Evolutionary conservation across 2,113 vertebrate species (phyloP).

Genomic region (Saccopteryx leptura): DNA sequence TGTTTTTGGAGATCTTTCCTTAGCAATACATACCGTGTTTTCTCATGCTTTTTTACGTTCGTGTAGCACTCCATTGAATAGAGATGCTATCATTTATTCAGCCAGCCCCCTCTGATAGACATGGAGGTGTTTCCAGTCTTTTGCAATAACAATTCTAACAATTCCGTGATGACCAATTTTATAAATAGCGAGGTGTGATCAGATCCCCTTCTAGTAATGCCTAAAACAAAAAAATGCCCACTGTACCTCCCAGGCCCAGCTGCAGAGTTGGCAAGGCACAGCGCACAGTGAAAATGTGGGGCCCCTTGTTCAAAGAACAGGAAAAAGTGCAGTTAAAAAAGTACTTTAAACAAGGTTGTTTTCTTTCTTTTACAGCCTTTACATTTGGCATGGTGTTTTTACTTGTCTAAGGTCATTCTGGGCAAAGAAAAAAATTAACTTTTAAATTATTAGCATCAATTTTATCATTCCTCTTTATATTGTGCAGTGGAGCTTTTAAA

Average conservation of each 20-base stretch:
- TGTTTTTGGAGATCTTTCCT: not conserved
- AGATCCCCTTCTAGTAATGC: not conserved
- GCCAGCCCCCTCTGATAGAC: not conserved
- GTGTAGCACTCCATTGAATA: not conserved
- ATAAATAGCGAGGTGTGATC: conserved; percentile 33
- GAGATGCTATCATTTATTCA: not conserved
- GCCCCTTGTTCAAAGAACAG: not conserved
- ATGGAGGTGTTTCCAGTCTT: not conserved
- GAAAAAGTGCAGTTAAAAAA: not conserved
- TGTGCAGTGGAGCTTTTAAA: not conserved
- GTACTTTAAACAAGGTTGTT: not conserved
- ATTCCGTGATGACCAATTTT: not conserved
- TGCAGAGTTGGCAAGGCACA: not conserved
- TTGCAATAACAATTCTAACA: not conserved
- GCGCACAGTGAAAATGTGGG: not conserved
- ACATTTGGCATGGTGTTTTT: conserved; percentile 5
- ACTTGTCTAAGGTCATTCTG: conserved; percentile 36
- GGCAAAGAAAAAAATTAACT: not conserved
- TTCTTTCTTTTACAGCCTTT: conserved; percentile 5
- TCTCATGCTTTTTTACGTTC: not conserved
- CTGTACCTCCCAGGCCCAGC: not conserved
- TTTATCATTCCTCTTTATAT: conserved; percentile 40
- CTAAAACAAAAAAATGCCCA: conserved; percentile 37
- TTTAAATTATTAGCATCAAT: not conserved
- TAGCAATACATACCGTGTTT: not conserved